Conservation (phyloP, 1,140 invertebrate genomes). For the Aphelinus atriplicis region DNA sequence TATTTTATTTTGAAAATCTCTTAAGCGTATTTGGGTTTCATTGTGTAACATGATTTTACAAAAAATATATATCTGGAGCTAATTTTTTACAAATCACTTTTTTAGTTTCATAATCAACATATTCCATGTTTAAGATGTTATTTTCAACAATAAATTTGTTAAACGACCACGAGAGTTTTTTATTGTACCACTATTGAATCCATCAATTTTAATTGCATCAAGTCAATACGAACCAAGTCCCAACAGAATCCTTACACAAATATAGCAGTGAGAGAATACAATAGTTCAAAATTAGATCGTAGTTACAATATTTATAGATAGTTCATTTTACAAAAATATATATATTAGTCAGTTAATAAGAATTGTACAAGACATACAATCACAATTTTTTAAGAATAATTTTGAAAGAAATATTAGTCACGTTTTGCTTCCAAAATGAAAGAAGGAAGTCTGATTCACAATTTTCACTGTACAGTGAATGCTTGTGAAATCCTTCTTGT, state of each 20-base stretch:
- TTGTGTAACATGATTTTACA: too few species aligned
- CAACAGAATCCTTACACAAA: too few species aligned
- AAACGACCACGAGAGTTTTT: too few species aligned
- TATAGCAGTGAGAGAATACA: neutral
- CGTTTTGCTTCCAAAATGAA: neutral
- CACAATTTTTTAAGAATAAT: neutral
- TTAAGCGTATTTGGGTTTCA: neutral
- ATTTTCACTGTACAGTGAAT: constrained; percentile 8
- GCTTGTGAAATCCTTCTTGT: constrained; percentile 17
- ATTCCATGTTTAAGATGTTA: too few species aligned
- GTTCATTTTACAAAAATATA: constrained; percentile 9
- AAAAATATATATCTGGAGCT: too few species aligned
- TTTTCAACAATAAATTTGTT: too few species aligned
- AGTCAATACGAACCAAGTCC: too few species aligned
- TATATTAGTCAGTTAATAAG: neutral
- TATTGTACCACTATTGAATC: too few species aligned
- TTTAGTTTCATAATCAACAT: too few species aligned
- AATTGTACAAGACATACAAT: constrained; percentile 3
- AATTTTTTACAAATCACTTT: too few species aligned
- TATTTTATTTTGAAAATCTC: constrained; percentile 14
- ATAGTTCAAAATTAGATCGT: neutral
- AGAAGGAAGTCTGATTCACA: neutral
- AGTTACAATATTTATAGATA: neutral
- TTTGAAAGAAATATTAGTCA: constrained; percentile 9
- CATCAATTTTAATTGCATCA: too few species aligned